Conservation (phyloP, 2,113 vertebrate species). For the Aepyceros melampus region DNA sequence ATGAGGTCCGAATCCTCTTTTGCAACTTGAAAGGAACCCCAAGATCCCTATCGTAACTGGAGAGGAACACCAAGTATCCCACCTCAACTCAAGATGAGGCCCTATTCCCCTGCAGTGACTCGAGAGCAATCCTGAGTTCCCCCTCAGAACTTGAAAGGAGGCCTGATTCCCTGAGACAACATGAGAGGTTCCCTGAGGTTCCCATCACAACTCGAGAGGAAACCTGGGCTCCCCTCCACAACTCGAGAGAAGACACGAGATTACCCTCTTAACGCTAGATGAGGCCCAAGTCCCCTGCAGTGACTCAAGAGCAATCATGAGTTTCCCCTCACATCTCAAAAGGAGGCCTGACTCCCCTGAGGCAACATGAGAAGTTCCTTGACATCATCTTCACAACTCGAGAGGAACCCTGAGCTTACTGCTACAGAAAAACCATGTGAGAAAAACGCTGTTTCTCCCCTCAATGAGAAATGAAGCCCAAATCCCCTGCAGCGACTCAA, state of each 20-base stretch:
- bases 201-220: no score
- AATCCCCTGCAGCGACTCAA: not conserved
- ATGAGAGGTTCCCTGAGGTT: no score
- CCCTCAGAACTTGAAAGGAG: not conserved
- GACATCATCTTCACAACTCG: no score
- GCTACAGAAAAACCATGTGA: no score
- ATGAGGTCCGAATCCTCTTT: not conserved
- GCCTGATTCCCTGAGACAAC: no score
- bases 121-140: accelerated
- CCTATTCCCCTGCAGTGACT: not conserved
- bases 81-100: accelerated
- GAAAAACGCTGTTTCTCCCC: not conserved
- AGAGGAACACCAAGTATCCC: not conserved
- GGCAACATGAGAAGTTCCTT: no score
- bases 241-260: no score
- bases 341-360: no score
- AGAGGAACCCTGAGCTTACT: not conserved
- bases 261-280: not conserved
- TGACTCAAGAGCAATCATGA: not conserved
- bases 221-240: no score
- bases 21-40: not conserved
- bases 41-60: not conserved
- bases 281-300: not conserved
- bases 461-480: not conserved
- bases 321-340: not conserved